Conservation (phyloP, 2,888 invertebrate genomes). For the Tolmerus cingulatus region DNA sequence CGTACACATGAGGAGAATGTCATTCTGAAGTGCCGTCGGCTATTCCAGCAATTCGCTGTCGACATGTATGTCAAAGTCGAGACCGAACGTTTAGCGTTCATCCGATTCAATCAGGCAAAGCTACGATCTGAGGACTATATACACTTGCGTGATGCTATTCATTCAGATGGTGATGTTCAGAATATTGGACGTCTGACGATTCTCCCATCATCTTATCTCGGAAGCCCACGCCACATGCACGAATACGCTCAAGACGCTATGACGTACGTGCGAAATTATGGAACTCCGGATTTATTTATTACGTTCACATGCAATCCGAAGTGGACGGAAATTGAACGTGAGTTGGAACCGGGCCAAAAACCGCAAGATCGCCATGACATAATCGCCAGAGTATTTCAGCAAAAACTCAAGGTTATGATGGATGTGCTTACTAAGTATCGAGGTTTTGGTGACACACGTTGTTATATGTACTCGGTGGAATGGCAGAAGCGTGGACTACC, state of each 20-base stretch:
- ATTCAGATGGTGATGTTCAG: background rate
- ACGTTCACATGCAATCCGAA: background rate
- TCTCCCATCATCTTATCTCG: conserved; percentile 43
- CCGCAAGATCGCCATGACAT: background rate
- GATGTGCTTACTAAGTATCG: conserved; percentile 13
- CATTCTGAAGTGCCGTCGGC: background rate
- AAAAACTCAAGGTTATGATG: conserved; percentile 19
- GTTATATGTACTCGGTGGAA: conserved; percentile 53
- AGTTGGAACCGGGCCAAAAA: background rate
- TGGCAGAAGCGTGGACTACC: conserved; percentile 58
- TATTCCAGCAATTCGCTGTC: background rate
- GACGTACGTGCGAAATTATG: too few species aligned
- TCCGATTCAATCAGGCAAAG: background rate
- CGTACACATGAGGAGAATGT: conserved; percentile 21
- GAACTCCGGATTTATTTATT: background rate
- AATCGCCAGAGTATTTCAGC: background rate
- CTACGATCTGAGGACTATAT: background rate
- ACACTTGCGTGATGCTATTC: conserved; percentile 14
- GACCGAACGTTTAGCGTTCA: conserved; percentile 29
- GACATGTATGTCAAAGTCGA: conserved; percentile 40
- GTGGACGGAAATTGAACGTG: background rate
- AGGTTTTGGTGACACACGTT: conserved; percentile 45
- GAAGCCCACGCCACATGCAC: conserved; percentile 40
- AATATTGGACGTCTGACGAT: conserved; percentile 35
- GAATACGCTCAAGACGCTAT: too few species aligned